Evolutionary conservation across 2,888 invertebrate genomes (phyloP), one percentile per base, ranked within the genome.

Genomic region (Hydropsyche betteni): DNA sequence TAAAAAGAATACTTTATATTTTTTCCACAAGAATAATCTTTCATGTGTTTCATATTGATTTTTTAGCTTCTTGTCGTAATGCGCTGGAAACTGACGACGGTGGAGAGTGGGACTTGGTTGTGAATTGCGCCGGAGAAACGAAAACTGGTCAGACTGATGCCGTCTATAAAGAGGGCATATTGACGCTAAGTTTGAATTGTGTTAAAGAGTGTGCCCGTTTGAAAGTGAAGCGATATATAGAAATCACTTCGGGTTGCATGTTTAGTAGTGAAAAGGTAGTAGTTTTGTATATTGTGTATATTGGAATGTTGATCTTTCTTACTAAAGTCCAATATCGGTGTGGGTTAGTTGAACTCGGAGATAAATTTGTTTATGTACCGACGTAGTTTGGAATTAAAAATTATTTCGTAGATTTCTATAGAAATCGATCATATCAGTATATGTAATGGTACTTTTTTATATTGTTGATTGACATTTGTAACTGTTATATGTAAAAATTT

Each of bases 111-210:
- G 92, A 92, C 81, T 90, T 91, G 83, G 94, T 95, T 68, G 91
- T 95, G 77, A 97, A 97, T 86, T 94, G 96, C 83, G 97, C 97
- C 0, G 95, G 94, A 2, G 97, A 97, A 86, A 97, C 96, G 4
- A 93, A 96, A 83, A 90, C 91, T 75, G 94, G 94, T 14, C 95
- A 96, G 86, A 93, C 93, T 10, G 96, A 96, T 83, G 92, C 94
- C 2, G 94, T 97, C 24, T 97, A 97, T 85, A 91, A 92, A 81
- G 97, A 97, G 84, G 97, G 97, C 12, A 93, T 97, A 80, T 88
- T 91, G 77, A 94, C 94, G 80, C 87, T 97, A 52, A 94, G 94
- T 83, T 81, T 91, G 53, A 96, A 96, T 83, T 96, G 96, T 84
- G 95, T 95, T 10, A 89, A 89, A 79, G 90, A 92, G 83, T 94